phyloP scores from a whole-genome alignment of 2,113 vertebrate species.

The Notothenia rossii region DNA sequence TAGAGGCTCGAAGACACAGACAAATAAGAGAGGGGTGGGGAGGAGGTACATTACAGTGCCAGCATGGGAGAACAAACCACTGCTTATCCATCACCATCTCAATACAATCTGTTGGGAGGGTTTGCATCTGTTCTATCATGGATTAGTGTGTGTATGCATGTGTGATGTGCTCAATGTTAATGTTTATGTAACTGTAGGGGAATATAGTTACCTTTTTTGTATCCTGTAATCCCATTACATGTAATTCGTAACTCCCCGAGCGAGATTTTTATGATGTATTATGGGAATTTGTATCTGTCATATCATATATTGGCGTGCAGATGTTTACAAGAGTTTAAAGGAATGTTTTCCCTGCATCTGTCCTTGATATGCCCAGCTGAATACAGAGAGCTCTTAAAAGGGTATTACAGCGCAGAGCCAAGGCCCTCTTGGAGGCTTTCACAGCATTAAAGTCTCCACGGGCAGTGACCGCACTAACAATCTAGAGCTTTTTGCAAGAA shows the following conservation, averaged over 20 bases:
- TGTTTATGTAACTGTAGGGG: too few species aligned
- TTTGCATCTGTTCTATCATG: conserved; percentile 10
- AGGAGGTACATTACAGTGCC: conserved; percentile 19
- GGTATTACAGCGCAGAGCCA: conserved; percentile 33
- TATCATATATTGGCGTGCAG: background rate
- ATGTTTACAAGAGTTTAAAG: conserved; percentile 45
- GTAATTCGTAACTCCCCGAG: too few species aligned
- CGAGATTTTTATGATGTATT: background rate
- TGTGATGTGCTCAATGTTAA: too few species aligned
- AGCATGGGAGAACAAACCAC: conserved; percentile 47
- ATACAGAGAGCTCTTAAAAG: conserved; percentile 61
- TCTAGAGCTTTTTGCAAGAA: conserved; percentile 18
- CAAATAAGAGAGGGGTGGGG: background rate
- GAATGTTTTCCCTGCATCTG: conserved; percentile 40
- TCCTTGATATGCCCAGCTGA: conserved; percentile 64
- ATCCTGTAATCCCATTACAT: too few species aligned
- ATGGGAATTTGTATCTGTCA: background rate
- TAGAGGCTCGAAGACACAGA: conserved; percentile 13
- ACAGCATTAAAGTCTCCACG: conserved; percentile 32
- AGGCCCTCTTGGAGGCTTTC: conserved; percentile 38
- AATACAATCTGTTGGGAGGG: conserved; percentile 23
- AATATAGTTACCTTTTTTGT: too few species aligned
- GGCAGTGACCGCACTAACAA: background rate
- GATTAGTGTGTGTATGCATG: background rate
- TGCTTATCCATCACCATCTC: conserved; percentile 38